Conservation (phyloP, 2,113 vertebrate genomes). For the Pteropus alecto region DNA sequence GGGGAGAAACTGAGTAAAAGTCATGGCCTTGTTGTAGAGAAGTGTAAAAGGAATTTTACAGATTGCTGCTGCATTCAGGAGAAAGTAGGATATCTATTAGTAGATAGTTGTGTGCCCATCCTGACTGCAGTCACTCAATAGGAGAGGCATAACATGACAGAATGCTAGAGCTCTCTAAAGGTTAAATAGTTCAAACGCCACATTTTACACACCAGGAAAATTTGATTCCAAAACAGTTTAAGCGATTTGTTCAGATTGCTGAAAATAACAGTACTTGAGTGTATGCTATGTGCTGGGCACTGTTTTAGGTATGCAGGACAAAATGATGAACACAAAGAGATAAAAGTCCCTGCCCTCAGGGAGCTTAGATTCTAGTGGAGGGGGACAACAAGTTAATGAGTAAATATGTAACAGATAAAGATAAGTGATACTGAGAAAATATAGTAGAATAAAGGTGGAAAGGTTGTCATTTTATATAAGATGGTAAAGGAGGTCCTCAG, state of each 20-base stretch:
- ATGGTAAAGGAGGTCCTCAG: neutral
- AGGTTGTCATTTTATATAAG: constrained; percentile 3
- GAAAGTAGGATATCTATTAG: neutral
- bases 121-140: neutral
- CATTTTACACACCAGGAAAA: neutral
- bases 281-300: neutral
- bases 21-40: neutral
- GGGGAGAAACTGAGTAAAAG: constrained; percentile 6
- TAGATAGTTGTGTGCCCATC: neutral
- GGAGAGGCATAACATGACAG: neutral
- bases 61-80: neutral
- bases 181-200: neutral
- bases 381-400: constrained; percentile 15
- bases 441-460: neutral
- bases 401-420: neutral
- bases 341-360: neutral
- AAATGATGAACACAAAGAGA: neutral
- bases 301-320: neutral
- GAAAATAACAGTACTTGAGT: constrained; percentile 38
- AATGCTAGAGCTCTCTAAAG: neutral
- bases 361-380: constrained; percentile 6
- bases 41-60: neutral
- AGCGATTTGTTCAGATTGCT: constrained; percentile 25
- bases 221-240: neutral
- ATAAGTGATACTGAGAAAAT: neutral